Evolutionary conservation across 2,888 invertebrate species (phyloP), one percentile per base, ranked within the genome.

Genomic region (Incurvaria masculella): DNA sequence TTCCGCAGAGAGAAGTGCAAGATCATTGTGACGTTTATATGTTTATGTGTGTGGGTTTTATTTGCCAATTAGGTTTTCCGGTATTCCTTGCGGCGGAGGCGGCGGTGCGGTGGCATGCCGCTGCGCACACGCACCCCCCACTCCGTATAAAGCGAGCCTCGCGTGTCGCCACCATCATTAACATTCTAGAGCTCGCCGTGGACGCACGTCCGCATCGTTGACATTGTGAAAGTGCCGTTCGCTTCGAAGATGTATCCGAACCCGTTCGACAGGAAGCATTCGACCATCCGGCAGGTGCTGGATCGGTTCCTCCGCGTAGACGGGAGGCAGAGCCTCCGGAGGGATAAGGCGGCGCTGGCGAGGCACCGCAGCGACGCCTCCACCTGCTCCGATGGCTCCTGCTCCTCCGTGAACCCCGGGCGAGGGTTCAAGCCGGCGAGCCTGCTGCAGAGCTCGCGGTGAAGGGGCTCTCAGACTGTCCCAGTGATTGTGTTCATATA

Each of bases 191-290:
- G 33, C 33, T 33, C 33, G 33, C 3, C 33, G 33, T n/a, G 33
- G 14, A 33, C 33, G 14, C 33, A 33, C 33, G 33, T 33, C 33
- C 14, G 11, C 14, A 14, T 14, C n/a, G n/a, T n/a, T 33, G 23
- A 6, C 4, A 23, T 10, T 23, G 23, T 23, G 23, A 23, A 23
- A 23, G 23, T 23, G 23, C 23, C 23, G 10, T 23, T 23, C 5
- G 10, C 23, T 14, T 46, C 46, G 47, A 76, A 68, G 57, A 85
- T 86, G 86, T 86, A 82, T 59, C 85, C 86, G 51, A 86, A 86
- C 64, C 86, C 86, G 47, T 86, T 86, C 62, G 85, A 86, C 56
- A 80, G 86, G 56, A 86, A 86, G 57, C 86, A 86, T 63, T 85
- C 85, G 16, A 82, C 82, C 48, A 75, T 86, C 62, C 79, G 85